Base-by-base conservation (phyloP, 2,113 vertebrate genomes). In the Scophthalmus maximus region DNA sequence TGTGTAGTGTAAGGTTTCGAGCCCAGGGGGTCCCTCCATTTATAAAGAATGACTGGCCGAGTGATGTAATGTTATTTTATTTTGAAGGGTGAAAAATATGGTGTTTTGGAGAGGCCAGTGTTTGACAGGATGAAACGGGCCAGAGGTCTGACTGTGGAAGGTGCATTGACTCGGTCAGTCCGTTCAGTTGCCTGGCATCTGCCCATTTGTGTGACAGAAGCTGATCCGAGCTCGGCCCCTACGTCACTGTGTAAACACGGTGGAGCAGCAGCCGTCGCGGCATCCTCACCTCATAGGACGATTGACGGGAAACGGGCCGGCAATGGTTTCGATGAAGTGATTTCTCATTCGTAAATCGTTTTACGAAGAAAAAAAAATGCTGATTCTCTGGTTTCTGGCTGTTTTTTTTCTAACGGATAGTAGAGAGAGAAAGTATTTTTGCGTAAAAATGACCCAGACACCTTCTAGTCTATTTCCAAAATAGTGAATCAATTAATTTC, bases 41-140 rank as follows among this genome's bases (percentile, higher is more conserved):
- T 95, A 93, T 94, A 92, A 94, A 87, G 12, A 87, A 91, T 93
- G 94, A 94, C 64, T 81, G 46, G 85, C 82, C 88, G 76, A 89
- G 91, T 96, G 95, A 97, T 95, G 94, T 97, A 94, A 96, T 96
- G 95, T 95, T 95, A 91, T 95, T 93, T 95, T 94, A n/a, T 95
- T 50, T 8, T 93, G 61, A 87, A 91, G 92, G 91, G 93, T 84
- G 91, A 94, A 85, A n/a, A 91, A 91, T 75, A 61, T 78, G 88
- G 85, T 91, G 87, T 88, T 88, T 87, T 81, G 67, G 86, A 61
- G 80, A 18, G 38, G 38, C 11, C 72, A 84, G 84, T 86, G 88
- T 88, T 89, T 91, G 88, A 91, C 87, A 83, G 72, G 76, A 76
- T 84, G 78, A 93, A 94, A 90, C 81, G 89, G 91, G 88, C 88